Conservation (phyloP, 2,113 vertebrate species). For the Antennarius striatus region DNA sequence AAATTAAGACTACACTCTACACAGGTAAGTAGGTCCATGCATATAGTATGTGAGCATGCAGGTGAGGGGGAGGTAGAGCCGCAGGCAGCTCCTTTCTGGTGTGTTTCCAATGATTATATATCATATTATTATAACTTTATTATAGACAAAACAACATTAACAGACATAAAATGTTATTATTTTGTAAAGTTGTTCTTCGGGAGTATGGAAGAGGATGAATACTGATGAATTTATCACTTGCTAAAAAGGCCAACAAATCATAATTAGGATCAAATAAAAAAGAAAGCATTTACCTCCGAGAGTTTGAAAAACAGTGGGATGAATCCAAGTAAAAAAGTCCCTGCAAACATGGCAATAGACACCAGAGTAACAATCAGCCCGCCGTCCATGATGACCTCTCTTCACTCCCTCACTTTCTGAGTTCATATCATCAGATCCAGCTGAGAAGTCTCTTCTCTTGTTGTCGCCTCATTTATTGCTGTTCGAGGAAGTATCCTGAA, state of each 20-base stretch:
- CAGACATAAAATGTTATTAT: neutral
- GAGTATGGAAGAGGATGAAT: neutral
- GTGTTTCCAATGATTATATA: too few species aligned
- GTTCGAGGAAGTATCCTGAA: neutral
- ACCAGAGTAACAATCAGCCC: constrained; percentile 74
- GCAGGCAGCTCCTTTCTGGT: too few species aligned
- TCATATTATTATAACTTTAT: too few species aligned
- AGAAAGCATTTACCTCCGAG: constrained; percentile 72
- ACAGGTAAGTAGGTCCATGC: too few species aligned
- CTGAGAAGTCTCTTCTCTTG: neutral
- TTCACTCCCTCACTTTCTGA: neutral
- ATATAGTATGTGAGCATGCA: too few species aligned
- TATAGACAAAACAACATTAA: too few species aligned
- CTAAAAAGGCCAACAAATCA: neutral
- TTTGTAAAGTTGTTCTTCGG: neutral
- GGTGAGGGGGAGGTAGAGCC: too few species aligned
- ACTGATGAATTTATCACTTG: neutral
- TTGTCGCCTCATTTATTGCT: neutral
- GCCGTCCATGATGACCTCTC: constrained; percentile 75
- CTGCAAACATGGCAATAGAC: constrained; percentile 81
- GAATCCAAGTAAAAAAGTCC: constrained; percentile 79
- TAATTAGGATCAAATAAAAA: neutral
- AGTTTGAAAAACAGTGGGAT: constrained; percentile 79
- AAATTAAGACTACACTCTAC: too few species aligned
- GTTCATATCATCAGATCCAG: neutral